Evolutionary conservation across 2,888 invertebrate genomes (phyloP), one percentile per base, ranked within the genome.

Genomic region (Aphrophora alni): DNA sequence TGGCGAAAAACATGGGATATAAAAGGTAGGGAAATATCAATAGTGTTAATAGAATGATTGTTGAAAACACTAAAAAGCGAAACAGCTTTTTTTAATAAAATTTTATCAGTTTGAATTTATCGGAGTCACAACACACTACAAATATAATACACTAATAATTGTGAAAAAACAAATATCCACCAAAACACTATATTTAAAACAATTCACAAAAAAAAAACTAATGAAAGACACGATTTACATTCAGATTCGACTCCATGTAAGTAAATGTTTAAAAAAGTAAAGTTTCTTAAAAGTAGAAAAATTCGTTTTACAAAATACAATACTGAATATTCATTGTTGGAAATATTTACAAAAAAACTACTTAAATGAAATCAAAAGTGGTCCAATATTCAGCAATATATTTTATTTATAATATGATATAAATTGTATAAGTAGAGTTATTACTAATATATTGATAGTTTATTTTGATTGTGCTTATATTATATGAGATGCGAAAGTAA

Each of bases 241-340:
- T 59, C 59, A 59, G 59, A 21, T 59, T 5, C n/a, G 10, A 59
- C n/a, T 59, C 59, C 59, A 59, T 59, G 59, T 59, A 59, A 59
- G 59, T 59, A 59, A 59, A 59, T 59, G 21, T 59, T 59, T 59
- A 21, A 59, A 59, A 59, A 59, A 59, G 59, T 59, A 59, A 59
- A 59, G 4, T 59, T 59, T 44, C 12, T 59, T 59, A n/a, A 59
- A 59, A 59, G 59, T 59, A 59, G 59, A 59, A 59, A 59, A 59
- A 59, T 59, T 59, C 21, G 21, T 59, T 59, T 59, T 59, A 59
- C 59, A 59, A 59, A 59, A 59, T 59, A 59, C 59, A 59, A 59
- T 59, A 59, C 21, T 59, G 59, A 59, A 44, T 44, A 44, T 44
- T 44, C 44, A 44, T 44, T 44, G 44, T 44, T 10, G 2, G 21